Conservation (phyloP, 2,888 invertebrate species). For the Athalia circularis region DNA sequence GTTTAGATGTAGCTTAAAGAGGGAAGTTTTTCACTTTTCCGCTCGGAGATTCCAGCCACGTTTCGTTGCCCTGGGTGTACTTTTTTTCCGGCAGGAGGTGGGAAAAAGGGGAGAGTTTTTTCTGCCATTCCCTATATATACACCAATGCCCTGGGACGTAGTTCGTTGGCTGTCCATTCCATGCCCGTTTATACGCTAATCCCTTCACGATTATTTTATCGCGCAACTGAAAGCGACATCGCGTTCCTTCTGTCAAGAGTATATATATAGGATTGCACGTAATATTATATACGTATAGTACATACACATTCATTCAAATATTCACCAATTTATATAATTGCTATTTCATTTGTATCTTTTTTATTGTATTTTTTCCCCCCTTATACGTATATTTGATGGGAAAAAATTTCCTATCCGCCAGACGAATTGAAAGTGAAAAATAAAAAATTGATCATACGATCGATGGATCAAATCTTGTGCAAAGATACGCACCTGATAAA, state of each 20-base stretch:
- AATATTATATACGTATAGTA: no score
- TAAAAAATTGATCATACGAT: no score
- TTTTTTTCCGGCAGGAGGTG: not conserved
- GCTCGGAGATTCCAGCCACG: conserved; percentile 33
- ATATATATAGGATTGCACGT: no score
- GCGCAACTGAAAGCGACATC: not conserved
- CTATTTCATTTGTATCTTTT: conserved; percentile 23
- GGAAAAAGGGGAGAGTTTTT: not conserved
- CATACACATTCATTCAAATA: no score
- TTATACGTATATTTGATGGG: no score
- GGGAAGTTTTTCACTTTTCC: conserved; percentile 41
- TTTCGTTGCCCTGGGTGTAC: not conserved
- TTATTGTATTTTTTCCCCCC: not conserved
- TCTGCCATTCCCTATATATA: conserved; percentile 8
- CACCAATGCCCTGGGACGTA: conserved; percentile 17
- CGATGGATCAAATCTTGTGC: no score
- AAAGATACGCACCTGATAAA: no score
- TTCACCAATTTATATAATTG: conserved; percentile 35
- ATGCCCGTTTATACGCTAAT: conserved; percentile 33
- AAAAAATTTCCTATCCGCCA: no score
- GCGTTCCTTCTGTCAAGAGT: no score
- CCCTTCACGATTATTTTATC: conserved; percentile 31
- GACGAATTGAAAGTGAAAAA: not conserved
- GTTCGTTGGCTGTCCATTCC: conserved; percentile 34
- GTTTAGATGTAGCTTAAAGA: conserved; percentile 35